A percentile compares a stretch with the other conserved stretches of the same genome.
Conservation (phyloP, 2,888 invertebrate genomes). For the Bedellia somnulentella region DNA sequence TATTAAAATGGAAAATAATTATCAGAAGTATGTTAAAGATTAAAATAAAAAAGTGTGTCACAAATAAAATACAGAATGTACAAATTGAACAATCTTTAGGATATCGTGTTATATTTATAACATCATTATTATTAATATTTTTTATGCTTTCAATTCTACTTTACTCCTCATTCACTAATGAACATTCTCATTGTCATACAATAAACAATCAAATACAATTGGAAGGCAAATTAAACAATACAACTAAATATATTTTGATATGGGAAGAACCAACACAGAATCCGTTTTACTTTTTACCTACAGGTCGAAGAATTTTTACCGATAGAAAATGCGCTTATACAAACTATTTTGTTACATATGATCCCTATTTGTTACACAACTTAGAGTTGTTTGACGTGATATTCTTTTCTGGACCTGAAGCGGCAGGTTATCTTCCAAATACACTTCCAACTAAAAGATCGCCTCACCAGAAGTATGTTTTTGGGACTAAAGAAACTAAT, state of each 20-base stretch:
- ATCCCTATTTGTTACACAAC: conserved; percentile 15
- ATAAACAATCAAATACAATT: too few relatives aligned
- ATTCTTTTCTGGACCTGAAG: conserved; percentile 22
- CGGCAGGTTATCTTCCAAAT: conserved; percentile 15
- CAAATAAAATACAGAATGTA: too few relatives aligned
- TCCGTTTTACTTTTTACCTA: conserved; percentile 12
- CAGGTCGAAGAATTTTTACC: conserved; percentile 23
- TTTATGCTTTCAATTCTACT: too few relatives aligned
- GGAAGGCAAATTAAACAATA: too few relatives aligned
- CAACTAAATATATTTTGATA: conserved; percentile 32
- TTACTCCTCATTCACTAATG: too few relatives aligned
- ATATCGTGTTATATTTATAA: too few relatives aligned
- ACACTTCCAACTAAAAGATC: conserved; percentile 21
- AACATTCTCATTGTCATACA: too few relatives aligned
- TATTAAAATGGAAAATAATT: too few relatives aligned
- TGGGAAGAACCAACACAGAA: conserved; percentile 21
- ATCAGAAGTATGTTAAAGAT: too few relatives aligned
- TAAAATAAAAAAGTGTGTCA: too few relatives aligned
- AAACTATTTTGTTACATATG: conserved; percentile 33
- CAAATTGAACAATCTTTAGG: too few relatives aligned
- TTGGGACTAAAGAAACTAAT: conserved; percentile 26
- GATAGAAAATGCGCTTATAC: conserved; percentile 21
- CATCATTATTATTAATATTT: too few relatives aligned
- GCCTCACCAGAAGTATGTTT: conserved; percentile 32
- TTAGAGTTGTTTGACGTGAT: conserved; percentile 30